Conservation (phyloP, 2,888 invertebrate species). For the Sinopyrophorus schimmeli region DNA sequence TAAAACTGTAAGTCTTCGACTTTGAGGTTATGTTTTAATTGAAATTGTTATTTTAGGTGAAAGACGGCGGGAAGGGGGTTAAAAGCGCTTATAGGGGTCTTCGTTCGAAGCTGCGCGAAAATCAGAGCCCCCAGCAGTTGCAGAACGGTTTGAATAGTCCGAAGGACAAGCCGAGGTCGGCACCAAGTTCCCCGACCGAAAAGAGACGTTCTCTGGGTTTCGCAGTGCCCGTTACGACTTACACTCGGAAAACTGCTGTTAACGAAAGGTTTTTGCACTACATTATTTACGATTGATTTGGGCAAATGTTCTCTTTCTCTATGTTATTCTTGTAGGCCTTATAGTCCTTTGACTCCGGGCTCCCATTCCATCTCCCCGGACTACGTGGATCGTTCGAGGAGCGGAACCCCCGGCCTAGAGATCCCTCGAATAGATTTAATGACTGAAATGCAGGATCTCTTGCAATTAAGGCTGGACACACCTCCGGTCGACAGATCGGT, state of each 20-base stretch:
- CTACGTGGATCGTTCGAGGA: conserved; percentile 53
- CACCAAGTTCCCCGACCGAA: conserved; percentile 68
- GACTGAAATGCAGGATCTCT: conserved; percentile 67
- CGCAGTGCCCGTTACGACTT: conserved; percentile 50
- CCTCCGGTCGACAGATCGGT: conserved; percentile 69
- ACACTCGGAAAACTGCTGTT: conserved; percentile 48
- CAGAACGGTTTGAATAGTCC: conserved; percentile 47
- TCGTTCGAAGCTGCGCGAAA: conserved; percentile 64
- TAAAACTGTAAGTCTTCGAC: conserved; percentile 80
- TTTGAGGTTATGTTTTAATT: too few species aligned
- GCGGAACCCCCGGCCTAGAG: conserved; percentile 53
- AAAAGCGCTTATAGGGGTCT: conserved; percentile 79
- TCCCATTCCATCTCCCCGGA: conserved; percentile 61
- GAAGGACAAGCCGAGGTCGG: conserved; percentile 61
- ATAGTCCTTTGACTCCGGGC: conserved; percentile 55
- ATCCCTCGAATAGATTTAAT: conserved; percentile 63
- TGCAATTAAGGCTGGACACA: conserved; percentile 56
- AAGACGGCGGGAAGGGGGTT: conserved; percentile 74
- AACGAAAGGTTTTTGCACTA: conserved; percentile 45
- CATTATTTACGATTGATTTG: not conserved
- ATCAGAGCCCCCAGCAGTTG: conserved; percentile 48
- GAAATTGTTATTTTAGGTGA: conserved; percentile 60
- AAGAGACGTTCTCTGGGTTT: conserved; percentile 56
- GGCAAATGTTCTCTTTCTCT: not conserved
- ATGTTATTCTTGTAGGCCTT: conserved; percentile 43